phyloP scores from a whole-genome alignment of 2,797 vertebrate species.

The Rhinella marina region DNA sequence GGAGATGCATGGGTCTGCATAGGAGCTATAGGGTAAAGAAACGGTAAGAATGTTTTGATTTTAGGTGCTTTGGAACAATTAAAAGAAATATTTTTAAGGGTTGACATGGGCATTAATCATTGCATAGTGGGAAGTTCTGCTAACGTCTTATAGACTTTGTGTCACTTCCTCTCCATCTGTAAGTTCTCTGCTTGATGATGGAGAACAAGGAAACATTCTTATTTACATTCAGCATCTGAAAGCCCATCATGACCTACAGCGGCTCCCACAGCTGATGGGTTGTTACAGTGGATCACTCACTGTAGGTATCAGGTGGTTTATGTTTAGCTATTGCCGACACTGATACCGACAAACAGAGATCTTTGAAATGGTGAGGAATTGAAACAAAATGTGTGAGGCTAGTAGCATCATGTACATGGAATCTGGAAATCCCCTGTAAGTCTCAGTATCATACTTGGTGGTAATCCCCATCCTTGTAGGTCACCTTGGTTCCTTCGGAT shows the following conservation, averaged over 20 bases:
- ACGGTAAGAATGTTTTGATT: no score
- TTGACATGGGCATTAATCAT: no score
- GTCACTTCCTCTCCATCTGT: neutral
- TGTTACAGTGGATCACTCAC: neutral
- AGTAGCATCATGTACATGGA: neutral
- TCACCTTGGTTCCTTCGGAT: neutral
- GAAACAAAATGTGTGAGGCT: no score
- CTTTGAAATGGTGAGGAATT: no score
- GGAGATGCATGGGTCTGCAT: no score
- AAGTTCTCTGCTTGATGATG: neutral
- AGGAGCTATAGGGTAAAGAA: no score
- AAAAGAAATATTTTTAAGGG: no score
- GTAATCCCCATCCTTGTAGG: neutral
- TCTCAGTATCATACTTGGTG: neutral
- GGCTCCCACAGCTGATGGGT: neutral
- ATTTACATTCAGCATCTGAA: neutral
- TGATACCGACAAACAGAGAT: no score
- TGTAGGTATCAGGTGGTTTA: neutral
- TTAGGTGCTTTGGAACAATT: no score
- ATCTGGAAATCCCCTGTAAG: neutral
- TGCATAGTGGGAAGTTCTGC: no score
- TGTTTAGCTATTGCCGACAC: no score
- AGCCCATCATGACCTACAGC: no score
- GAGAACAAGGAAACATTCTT: neutral
- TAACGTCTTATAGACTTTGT: neutral